A percentile compares a stretch with the other conserved stretches of the same genome.
These are phyloP conservation scores for Drosophila atripex DNA, from an alignment of 2,888 invertebrate species.

Conservation along the genomic window DNA sequence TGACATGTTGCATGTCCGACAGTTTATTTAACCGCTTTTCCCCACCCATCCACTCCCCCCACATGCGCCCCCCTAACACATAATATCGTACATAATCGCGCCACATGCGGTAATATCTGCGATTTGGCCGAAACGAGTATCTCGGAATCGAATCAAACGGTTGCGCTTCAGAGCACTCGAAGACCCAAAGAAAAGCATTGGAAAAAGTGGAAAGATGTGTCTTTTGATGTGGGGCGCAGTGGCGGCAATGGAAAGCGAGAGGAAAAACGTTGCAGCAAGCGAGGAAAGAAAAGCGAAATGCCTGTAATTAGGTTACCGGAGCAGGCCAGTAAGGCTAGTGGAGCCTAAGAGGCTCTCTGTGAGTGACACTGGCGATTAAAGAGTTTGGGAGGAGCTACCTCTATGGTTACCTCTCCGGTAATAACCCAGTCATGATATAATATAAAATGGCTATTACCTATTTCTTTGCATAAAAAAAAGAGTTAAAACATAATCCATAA, in stretches of 20 bases:
- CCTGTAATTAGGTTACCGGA: constrained; percentile 40
- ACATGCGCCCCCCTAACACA: constrained; percentile 46
- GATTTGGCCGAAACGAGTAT: constrained; percentile 45
- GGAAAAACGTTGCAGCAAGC: constrained; percentile 46
- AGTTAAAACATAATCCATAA: too few species aligned
- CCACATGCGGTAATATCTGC: constrained; percentile 66
- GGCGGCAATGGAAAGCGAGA: constrained; percentile 48
- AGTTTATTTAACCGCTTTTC: constrained; percentile 36
- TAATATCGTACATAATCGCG: constrained; percentile 52
- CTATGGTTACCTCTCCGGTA: constrained; percentile 1
- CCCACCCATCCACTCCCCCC: constrained; percentile 10
- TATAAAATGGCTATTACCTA: neutral
- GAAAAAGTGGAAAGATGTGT: constrained; percentile 28
- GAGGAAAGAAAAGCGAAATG: constrained; percentile 5
- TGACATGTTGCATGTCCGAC: constrained; percentile 67
- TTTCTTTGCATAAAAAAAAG: neutral
- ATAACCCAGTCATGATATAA: constrained; percentile 5
- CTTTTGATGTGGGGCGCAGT: constrained; percentile 10
- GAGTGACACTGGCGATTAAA: constrained; percentile 43
- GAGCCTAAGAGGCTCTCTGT: constrained; percentile 7
- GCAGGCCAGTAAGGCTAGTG: constrained; percentile 9
- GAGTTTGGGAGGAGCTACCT: constrained; percentile 13
- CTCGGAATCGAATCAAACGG: constrained; percentile 70
- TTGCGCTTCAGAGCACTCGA: constrained; percentile 42
- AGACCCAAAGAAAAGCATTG: constrained; percentile 15